Base-by-base conservation (phyloP, 2,113 vertebrate genomes). In the Phalacrocorax aristotelis region DNA sequence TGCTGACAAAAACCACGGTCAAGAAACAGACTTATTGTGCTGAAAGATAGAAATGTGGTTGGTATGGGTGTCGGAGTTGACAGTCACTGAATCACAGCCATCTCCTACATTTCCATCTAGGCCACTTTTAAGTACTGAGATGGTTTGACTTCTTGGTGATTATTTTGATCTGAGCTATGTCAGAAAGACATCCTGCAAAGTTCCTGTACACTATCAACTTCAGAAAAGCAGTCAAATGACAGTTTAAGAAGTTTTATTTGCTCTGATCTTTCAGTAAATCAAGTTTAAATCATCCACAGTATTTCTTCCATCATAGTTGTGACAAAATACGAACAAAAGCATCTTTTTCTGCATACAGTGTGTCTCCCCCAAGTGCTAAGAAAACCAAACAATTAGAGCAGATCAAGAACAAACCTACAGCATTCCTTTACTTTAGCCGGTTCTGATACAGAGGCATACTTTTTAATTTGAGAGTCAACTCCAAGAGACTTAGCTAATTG, bases 401-500 rank as follows among this genome's bases (percentile, higher is more conserved):
- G 98, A 97, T 99, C 98, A 97, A 99, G 98, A 98, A 99, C 98
- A 95, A 99, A 98, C 96, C 98, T 98, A 97, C 99, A 99, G 96
- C 99, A 99, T 96, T 99, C 99, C 21, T 98, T 99, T 89, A 99
- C 98, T 98, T 99, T 99, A 94, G 98, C 98, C 6, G 99, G 99
- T 97, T 99, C 99, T n/a, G 99, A 98, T 77, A 99, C 98, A 55
- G 98, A 98, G 48, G 98, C 97, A 94, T 99, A 99, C 86, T 99
- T 99, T 93, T 98, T 99, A 95, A 99, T 99, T 98, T 99, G 99
- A 96, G 99, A 98, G 90, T 98, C 98, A 96, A 99, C 98, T 61
- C 99, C 99, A 93, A 99, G 97, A 70, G 99, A 99, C 95, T 98
- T 99, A 75, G 99, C 99, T 98, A 99, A 98, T 96, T 99, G 99